phyloP scores from a whole-genome alignment of 2,888 invertebrate genomes.

The Chalcosyrphus nemorum region DNA sequence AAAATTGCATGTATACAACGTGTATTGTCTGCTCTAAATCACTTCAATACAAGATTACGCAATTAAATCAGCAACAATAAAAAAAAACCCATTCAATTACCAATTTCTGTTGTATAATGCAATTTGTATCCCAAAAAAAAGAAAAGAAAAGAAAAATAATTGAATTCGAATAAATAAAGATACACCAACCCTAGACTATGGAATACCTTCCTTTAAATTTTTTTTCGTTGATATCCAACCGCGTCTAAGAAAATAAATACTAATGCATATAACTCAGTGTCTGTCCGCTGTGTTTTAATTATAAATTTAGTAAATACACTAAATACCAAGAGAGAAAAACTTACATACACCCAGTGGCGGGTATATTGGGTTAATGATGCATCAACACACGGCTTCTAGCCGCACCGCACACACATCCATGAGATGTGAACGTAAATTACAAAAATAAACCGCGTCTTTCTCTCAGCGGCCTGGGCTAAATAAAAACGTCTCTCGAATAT shows the following conservation, averaged over 20 bases:
- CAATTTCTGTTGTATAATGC: conserved; percentile 34
- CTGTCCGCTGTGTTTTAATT: conserved; percentile 61
- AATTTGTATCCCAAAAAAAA: conserved; percentile 26
- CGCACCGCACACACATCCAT: conserved; percentile 24
- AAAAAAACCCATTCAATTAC: conserved; percentile 28
- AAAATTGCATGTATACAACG: background rate
- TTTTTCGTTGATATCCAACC: background rate
- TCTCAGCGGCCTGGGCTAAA: conserved; percentile 67
- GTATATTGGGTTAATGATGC: conserved; percentile 68
- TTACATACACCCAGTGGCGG: background rate
- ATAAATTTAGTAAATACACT: conserved; percentile 60
- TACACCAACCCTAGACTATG: conserved; percentile 2
- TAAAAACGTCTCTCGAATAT: conserved; percentile 69
- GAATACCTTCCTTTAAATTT: background rate
- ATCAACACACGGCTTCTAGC: conserved; percentile 52
- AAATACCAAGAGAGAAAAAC: conserved; percentile 20
- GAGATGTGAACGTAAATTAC: conserved; percentile 61
- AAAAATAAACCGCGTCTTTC: conserved; percentile 66
- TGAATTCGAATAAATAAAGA: conserved; percentile 39
- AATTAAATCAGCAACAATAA: conserved; percentile 16
- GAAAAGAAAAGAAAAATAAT: conserved; percentile 20
- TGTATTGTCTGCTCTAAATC: conserved; percentile 29
- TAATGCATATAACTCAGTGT: conserved; percentile 51
- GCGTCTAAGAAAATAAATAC: conserved; percentile 23
- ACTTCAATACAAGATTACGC: conserved; percentile 35